These are phyloP conservation scores for Scarus forsteni DNA, from an alignment of 2,797 vertebrate genomes.

Conservation along the genomic window DNA sequence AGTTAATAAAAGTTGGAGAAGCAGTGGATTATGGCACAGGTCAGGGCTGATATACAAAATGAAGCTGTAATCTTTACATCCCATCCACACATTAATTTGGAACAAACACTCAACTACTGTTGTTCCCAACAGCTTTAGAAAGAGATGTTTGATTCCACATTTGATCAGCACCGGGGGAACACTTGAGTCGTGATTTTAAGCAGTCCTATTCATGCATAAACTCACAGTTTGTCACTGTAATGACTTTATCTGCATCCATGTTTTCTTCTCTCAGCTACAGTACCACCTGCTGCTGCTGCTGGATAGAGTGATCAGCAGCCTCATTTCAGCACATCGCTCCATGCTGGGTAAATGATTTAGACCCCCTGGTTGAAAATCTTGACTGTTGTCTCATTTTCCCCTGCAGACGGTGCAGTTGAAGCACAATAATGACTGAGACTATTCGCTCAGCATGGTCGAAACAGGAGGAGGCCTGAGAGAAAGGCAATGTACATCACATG, in stretches of 20 bases:
- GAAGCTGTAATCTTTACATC: not conserved
- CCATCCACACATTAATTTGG: not conserved
- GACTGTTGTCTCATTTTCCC: conserved; percentile 80
- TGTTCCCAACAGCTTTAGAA: conserved; percentile 5
- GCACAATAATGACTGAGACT: conserved; percentile 80
- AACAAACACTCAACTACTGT: not conserved
- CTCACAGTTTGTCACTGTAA: conserved; percentile 55
- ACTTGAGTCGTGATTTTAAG: conserved; percentile 44
- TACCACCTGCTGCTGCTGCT: conserved; percentile 71
- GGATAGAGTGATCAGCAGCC: conserved; percentile 64
- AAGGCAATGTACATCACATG: conserved; percentile 22
- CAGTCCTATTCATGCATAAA: conserved; percentile 56
- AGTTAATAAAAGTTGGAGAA: not conserved
- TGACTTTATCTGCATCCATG: conserved; percentile 50
- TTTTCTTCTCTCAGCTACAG: conserved; percentile 54
- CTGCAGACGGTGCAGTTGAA: conserved; percentile 74
- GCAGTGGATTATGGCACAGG: not conserved
- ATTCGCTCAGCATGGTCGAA: conserved; percentile 74
- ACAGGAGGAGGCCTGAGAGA: conserved; percentile 60
- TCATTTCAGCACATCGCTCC: conserved; percentile 65
- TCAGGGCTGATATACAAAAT: not conserved
- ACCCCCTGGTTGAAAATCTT: conserved; percentile 79
- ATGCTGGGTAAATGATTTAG: conserved; percentile 79
- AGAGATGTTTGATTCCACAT: conserved; percentile 6
- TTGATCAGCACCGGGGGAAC: conserved; percentile 52